Conservation (phyloP, 2,888 invertebrate species). For the Aspidiotus rigidus region DNA sequence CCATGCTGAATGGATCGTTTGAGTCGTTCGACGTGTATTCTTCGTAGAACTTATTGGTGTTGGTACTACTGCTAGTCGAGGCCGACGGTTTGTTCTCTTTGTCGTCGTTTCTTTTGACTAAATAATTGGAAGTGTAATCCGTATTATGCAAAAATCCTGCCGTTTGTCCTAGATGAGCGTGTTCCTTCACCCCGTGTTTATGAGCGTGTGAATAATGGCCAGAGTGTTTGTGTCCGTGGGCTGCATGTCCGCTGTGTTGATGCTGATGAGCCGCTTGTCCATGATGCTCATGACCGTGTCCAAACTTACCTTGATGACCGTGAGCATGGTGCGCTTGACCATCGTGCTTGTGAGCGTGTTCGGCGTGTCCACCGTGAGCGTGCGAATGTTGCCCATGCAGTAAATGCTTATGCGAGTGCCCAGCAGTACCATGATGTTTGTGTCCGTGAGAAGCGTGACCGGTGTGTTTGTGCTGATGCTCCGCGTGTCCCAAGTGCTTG, state of each 20-base stretch:
- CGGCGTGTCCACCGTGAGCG: slow-evolving; percentile 36
- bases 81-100: slow-evolving; percentile 7
- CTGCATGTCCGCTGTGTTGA: slow-evolving; percentile 37
- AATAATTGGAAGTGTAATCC: slow-evolving; percentile 22
- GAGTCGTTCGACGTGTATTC: slow-evolving; percentile 7
- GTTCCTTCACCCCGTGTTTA: slow-evolving; percentile 37
- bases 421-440: slow-evolving; percentile 36
- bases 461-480: slow-evolving; percentile 37
- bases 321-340: slow-evolving; percentile 37
- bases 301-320: slow-evolving; percentile 38
- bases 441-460: slow-evolving; percentile 36
- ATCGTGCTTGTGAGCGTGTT: slow-evolving; percentile 38
- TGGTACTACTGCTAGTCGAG: slow-evolving; percentile 30
- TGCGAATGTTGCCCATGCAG: slow-evolving; percentile 36
- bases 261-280: slow-evolving; percentile 38
- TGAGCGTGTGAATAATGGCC: slow-evolving; percentile 38
- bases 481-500: slow-evolving; percentile 43
- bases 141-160: neutral
- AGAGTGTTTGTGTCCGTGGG: slow-evolving; percentile 37
- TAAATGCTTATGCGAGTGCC: slow-evolving; percentile 37
- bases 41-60: slow-evolving; percentile 12
- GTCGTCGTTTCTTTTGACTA: slow-evolving; percentile 36
- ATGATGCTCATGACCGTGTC: slow-evolving; percentile 39
- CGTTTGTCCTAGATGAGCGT: slow-evolving; percentile 34
- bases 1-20: slow-evolving; percentile 30